Evolutionary conservation across 2,113 vertebrate genomes (phyloP).

Genomic region (Microcebus griseorufus): DNA sequence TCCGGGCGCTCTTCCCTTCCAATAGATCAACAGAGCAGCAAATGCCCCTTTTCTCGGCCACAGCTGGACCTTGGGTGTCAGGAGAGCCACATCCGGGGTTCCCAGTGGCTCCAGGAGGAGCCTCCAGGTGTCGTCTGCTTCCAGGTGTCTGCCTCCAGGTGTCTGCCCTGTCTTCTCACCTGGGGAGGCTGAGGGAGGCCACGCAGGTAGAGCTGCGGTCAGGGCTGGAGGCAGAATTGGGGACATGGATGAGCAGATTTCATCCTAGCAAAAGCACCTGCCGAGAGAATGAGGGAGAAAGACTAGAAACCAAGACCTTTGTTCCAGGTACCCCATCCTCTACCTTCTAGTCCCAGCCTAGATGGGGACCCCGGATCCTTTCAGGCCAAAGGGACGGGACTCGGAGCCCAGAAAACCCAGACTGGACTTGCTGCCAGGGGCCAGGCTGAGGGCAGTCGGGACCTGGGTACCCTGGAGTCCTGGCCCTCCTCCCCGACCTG

Average conservation of each 20-base stretch:
- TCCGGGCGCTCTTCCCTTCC: background rate
- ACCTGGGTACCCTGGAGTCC: fast-evolving
- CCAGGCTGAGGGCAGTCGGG: too few species aligned
- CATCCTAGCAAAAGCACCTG: background rate
- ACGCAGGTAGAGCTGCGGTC: background rate
- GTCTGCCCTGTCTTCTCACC: fast-evolving
- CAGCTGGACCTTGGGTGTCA: background rate
- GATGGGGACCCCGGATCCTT: background rate
- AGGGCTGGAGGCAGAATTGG: background rate
- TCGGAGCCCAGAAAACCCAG: background rate
- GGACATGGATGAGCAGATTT: fast-evolving
- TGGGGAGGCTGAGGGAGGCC: background rate
- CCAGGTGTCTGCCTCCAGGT: too few species aligned
- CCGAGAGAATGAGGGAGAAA: background rate
- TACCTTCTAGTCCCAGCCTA: fast-evolving
- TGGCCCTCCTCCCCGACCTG: fast-evolving
- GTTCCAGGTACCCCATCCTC: background rate
- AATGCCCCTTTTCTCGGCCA: background rate
- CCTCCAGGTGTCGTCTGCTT: too few species aligned
- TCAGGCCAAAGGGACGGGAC: background rate
- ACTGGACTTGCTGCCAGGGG: background rate
- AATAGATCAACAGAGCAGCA: background rate
- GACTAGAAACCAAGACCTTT: background rate
- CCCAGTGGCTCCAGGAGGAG: fast-evolving
- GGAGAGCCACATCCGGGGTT: fast-evolving